phyloP scores from a whole-genome alignment of 2,797 vertebrate genomes.

The Carduelis carduelis region DNA sequence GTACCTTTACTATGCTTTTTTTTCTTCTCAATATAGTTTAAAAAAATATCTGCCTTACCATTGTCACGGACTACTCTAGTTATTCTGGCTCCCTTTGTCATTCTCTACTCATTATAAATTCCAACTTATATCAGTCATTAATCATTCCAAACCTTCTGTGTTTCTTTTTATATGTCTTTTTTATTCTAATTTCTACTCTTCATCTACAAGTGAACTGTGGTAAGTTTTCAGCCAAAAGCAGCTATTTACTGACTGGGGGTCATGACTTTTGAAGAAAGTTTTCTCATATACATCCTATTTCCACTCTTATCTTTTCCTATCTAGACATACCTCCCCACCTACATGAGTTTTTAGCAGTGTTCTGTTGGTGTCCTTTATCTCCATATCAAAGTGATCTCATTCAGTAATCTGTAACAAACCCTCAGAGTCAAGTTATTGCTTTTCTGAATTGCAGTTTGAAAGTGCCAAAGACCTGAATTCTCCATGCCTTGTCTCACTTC shows the following conservation, averaged over 20 bases:
- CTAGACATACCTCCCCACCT: neutral
- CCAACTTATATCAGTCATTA: neutral
- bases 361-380: neutral
- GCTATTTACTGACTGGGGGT: neutral
- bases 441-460: neutral
- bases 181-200: neutral
- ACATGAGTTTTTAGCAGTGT: neutral
- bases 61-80: neutral
- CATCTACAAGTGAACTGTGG: neutral
- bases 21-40: neutral
- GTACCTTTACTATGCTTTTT: neutral
- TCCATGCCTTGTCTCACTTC: neutral
- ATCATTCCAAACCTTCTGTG: neutral
- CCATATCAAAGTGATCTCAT: conserved; percentile 5
- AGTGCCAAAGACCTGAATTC: neutral
- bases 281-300: neutral
- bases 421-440: neutral
- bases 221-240: neutral
- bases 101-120: conserved; percentile 7
- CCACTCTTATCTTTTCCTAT: neutral
- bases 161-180: neutral
- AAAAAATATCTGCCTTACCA: neutral
- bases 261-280: neutral
- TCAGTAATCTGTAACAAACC: conserved; percentile 11
- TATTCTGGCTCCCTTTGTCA: neutral